phyloP scores from a whole-genome alignment of 2,888 invertebrate species.

The Periphyllus acericola region DNA sequence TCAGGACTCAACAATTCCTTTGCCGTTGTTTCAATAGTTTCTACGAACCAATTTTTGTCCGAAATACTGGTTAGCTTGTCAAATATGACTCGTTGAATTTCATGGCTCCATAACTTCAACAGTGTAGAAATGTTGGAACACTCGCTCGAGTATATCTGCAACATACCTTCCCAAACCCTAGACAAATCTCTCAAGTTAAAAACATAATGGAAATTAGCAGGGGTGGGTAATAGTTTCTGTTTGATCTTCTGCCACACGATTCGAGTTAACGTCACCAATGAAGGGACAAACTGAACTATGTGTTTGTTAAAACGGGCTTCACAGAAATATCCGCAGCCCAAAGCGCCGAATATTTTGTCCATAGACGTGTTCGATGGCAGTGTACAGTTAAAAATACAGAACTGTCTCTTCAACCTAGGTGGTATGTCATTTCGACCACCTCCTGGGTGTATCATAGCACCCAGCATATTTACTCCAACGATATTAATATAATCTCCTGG shows the following conservation, averaged over 20 bases:
- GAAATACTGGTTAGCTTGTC: slow-evolving; percentile 72
- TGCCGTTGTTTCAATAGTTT: slow-evolving; percentile 66
- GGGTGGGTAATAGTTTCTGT: slow-evolving; percentile 71
- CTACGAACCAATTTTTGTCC: slow-evolving; percentile 79
- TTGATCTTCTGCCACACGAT: slow-evolving; percentile 86
- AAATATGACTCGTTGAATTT: slow-evolving; percentile 77
- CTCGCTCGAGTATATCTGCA: slow-evolving; percentile 88
- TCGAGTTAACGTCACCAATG: slow-evolving; percentile 87
- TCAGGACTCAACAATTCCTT: not conserved
- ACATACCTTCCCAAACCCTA: slow-evolving; percentile 97
- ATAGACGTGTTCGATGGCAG: slow-evolving; percentile 90
- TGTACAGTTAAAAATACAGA: slow-evolving; percentile 94
- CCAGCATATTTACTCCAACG: slow-evolving; percentile 90
- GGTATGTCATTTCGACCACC: slow-evolving; percentile 97
- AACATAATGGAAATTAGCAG: no score
- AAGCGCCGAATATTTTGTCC: slow-evolving; percentile 92
- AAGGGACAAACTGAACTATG: slow-evolving; percentile 82
- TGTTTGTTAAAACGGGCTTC: slow-evolving; percentile 84
- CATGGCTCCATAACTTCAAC: slow-evolving; percentile 94
- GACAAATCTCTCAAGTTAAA: no score
- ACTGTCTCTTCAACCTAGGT: slow-evolving; percentile 89
- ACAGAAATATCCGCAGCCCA: slow-evolving; percentile 94
- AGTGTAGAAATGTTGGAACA: slow-evolving; percentile 84
- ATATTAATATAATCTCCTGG: slow-evolving; percentile 95
- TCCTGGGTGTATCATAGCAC: slow-evolving; percentile 94